Evolutionary conservation across 2,888 invertebrate genomes (phyloP).

Genomic region (Petrolisthes cinctipes): DNA sequence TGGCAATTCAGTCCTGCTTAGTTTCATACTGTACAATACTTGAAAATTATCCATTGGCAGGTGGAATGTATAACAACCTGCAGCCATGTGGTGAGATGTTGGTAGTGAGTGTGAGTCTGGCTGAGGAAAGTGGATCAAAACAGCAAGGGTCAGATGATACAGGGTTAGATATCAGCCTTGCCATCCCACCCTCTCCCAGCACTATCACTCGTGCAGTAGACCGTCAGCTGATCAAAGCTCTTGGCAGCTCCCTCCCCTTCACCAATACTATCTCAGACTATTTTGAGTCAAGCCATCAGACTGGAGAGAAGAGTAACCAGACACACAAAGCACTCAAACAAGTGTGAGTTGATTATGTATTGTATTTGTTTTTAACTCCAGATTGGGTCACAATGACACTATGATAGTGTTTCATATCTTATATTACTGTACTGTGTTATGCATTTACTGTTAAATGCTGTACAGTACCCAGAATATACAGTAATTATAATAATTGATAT

Average conservation of each 20-base stretch:
- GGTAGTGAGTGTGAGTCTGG: slow-evolving; percentile 38
- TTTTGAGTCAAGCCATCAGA: slow-evolving; percentile 30
- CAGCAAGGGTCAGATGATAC: neutral
- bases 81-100: slow-evolving; percentile 31
- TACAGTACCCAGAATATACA: too few relatives aligned
- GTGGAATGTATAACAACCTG: slow-evolving; percentile 11
- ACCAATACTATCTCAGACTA: slow-evolving; percentile 30
- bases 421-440: too few relatives aligned
- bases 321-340: neutral
- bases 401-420: too few relatives aligned
- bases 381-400: too few relatives aligned
- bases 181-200: neutral
- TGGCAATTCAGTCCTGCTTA: too few relatives aligned
- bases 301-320: neutral
- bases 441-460: too few relatives aligned
- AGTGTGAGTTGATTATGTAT: neutral
- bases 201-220: neutral
- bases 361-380: too few relatives aligned
- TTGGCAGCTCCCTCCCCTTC: slow-evolving; percentile 12
- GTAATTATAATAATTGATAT: too few relatives aligned
- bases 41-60: neutral
- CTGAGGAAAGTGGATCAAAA: neutral
- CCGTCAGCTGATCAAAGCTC: slow-evolving; percentile 19
- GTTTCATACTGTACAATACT: too few relatives aligned
- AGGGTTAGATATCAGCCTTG: neutral